Percentiles rank a stretch among this genome's conserved stretches.
phyloP scores from a whole-genome alignment of 2,113 vertebrate species.

The Eonycteris spelaea region DNA sequence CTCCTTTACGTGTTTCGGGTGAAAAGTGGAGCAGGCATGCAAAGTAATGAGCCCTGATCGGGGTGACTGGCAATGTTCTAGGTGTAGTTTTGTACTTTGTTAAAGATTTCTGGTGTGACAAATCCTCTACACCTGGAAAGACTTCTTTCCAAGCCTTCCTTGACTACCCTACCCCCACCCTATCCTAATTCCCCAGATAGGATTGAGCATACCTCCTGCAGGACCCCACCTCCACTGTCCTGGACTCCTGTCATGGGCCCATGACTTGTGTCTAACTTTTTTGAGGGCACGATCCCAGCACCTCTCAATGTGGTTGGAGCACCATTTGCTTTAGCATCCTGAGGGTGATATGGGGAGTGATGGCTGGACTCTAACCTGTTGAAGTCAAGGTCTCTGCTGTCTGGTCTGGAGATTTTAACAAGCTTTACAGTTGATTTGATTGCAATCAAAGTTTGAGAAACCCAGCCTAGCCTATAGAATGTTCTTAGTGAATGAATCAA shows the following conservation, averaged over 20 bases:
- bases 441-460: slow-evolving; percentile 16
- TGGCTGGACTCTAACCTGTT: not conserved
- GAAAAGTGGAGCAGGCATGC: not conserved
- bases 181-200: not conserved
- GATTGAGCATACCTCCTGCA: not conserved
- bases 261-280: not conserved
- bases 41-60: not conserved
- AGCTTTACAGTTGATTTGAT: not conserved
- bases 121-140: not conserved
- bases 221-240: not conserved
- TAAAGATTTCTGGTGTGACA: not conserved
- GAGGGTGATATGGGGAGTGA: not conserved
- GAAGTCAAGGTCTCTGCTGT: not conserved
- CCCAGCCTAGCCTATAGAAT: not conserved
- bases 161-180: not conserved
- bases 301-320: not conserved
- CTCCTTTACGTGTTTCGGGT: not conserved
- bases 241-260: not conserved
- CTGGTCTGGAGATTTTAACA: not conserved
- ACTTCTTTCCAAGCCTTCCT: not conserved
- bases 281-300: not conserved
- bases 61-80: not conserved
- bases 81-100: not conserved
- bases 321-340: not conserved
- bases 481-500: slow-evolving; percentile 11